A percentile compares a stretch with the other conserved stretches of the same genome.
phyloP scores from a whole-genome alignment of 2,113 vertebrate genomes.

The Cephalopterus ornatus region DNA sequence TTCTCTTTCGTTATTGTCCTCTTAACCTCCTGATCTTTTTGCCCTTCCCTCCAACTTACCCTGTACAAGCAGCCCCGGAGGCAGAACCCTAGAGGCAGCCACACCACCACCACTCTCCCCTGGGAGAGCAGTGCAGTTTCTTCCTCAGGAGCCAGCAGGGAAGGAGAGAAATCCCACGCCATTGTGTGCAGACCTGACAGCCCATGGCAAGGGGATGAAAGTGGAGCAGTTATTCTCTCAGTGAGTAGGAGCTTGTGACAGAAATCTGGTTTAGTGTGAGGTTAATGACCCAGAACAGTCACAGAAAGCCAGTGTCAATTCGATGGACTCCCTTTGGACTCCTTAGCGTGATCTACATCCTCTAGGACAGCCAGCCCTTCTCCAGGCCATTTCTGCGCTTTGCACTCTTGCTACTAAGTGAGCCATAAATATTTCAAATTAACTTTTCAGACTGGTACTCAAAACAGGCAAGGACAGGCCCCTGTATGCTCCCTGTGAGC shows the following conservation, averaged over 20 bases:
- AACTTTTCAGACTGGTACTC: not conserved
- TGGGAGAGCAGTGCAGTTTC: not conserved
- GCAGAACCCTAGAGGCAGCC: not conserved
- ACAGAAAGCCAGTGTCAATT: not conserved
- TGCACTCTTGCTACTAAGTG: not conserved
- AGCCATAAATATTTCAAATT: conserved; percentile 55
- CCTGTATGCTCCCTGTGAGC: not conserved
- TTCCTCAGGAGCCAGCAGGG: fast-evolving
- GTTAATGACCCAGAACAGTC: conserved; percentile 24
- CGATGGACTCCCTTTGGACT: not conserved
- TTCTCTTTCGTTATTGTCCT: not conserved
- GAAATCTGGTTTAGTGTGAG: conserved; percentile 18
- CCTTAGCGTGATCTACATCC: not conserved
- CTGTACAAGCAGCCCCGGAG: not conserved
- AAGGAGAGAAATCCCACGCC: not conserved
- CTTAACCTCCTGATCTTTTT: not conserved
- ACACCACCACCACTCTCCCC: not conserved
- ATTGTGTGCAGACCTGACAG: not conserved
- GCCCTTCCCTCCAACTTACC: not conserved
- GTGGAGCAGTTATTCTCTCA: not conserved
- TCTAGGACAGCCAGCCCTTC: not conserved
- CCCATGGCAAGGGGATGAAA: not conserved
- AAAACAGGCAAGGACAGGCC: not conserved
- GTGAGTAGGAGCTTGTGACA: conserved; percentile 14
- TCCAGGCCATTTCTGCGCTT: not conserved